Evolutionary conservation across 2,113 vertebrate species (phyloP), one percentile per base, ranked within the genome.

Genomic region (Hepsetus odoe): DNA sequence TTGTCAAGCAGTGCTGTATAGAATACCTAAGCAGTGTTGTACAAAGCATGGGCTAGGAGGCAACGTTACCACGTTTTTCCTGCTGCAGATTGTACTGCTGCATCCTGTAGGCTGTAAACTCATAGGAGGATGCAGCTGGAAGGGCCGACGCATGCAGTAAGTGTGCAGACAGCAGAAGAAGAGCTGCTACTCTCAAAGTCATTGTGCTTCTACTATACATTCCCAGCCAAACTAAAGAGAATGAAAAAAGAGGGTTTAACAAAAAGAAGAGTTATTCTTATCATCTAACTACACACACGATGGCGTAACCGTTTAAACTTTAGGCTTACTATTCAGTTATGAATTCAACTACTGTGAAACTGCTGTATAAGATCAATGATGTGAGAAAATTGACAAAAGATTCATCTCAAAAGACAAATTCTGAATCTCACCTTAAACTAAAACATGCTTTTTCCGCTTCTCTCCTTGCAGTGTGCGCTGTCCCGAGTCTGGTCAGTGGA

Each of bases 61-160:
- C 4, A 4, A 42, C 69, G 82, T 65, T 80, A 93, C 93, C 91
- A 20, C 88, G 71, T 70, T 89, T 91, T 28, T 90, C 82, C 9
- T 89, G 89, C 2, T 70, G 86, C 71, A 92, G 16, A 72, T 89
- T 85, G 87, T 89, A 94, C 53, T 94, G 93, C 38, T 94, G 93
- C 92, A 93, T 94, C 87, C 92, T 89, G 83, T 90, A 93, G 61
- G 89, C 91, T 0, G 80, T 92, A 85, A 93, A 93, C 87, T 91
- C 90, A 46, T 93, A 91, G 58, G 91, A 91, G 26, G 90, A 90
- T 0, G 88, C 83, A 0, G 90, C 80, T 18, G 88, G 70, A 53
- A 92, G 85, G 22, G 85, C 88, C 0, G 88, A 90, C 26, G 86
- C 77, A 1, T 88, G 87, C 59, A 89, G 79, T 14, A 59, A 40